phyloP scores from a whole-genome alignment of 2,113 vertebrate genomes.

The Camelus dromedarius region DNA sequence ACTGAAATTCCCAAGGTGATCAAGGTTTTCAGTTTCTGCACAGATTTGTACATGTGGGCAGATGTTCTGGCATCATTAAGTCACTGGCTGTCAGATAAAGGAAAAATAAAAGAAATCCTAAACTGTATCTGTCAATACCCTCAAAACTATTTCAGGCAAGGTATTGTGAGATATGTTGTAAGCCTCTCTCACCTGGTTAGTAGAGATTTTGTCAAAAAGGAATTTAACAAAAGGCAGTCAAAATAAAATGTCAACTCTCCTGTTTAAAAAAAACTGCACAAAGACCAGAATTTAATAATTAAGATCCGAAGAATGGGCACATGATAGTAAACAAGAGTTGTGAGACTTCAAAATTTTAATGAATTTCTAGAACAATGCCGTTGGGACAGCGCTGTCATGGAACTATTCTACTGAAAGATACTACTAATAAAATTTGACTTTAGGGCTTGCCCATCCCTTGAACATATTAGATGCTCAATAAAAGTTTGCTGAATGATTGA shows the following conservation, averaged over 20 bases:
- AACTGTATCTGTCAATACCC: constrained; percentile 44
- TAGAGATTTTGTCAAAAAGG: constrained; percentile 51
- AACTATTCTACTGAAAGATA: not conserved
- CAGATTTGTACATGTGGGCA: not conserved
- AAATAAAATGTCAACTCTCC: constrained; percentile 49
- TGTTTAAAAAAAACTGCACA: constrained; percentile 50
- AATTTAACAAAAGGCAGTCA: constrained; percentile 61
- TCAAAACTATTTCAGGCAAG: constrained; percentile 40
- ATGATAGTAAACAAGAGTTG: not conserved
- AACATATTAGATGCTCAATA: not conserved
- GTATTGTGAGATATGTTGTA: constrained; percentile 54
- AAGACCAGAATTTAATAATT: constrained; percentile 44
- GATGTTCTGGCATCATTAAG: constrained; percentile 7
- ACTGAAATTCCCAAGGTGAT: constrained; percentile 31
- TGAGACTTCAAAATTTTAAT: constrained; percentile 35
- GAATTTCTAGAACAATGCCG: constrained; percentile 5
- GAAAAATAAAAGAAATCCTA: constrained; percentile 54
- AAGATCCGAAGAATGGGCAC: not conserved
- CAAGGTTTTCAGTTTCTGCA: not conserved
- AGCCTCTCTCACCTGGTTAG: not conserved
- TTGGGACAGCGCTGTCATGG: not conserved
- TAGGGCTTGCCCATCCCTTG: not conserved
- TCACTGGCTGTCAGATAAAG: constrained; percentile 57
- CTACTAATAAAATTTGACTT: constrained; percentile 4
- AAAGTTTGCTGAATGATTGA: not conserved